Percentiles rank a stretch among this genome's conserved stretches.
phyloP scores from a whole-genome alignment of 1,140 invertebrate species.

The Bombus vancouverensis region DNA sequence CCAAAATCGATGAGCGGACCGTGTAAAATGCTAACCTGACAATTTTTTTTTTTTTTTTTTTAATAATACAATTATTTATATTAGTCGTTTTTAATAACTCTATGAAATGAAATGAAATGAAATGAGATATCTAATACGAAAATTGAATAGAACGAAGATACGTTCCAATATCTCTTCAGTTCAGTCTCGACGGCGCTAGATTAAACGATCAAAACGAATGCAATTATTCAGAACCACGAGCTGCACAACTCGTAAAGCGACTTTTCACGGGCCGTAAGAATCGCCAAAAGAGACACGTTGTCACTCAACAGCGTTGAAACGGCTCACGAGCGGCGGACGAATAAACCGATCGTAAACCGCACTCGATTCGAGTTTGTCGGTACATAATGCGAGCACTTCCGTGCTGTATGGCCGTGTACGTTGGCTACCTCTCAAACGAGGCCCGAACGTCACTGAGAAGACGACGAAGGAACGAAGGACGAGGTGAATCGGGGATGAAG shows the following conservation, averaged over 20 bases:
- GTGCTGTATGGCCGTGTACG: slow-evolving; percentile 36
- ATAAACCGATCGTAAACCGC: slow-evolving; percentile 73
- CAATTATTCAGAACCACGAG: background rate
- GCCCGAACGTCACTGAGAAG: background rate
- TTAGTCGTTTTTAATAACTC: too few species aligned
- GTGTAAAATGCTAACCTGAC: background rate
- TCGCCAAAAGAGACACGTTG: slow-evolving; percentile 49
- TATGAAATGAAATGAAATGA: too few species aligned
- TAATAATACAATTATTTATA: background rate
- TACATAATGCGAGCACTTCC: slow-evolving; percentile 63
- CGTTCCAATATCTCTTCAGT: background rate
- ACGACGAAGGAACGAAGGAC: background rate
- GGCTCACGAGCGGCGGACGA: slow-evolving; percentile 51
- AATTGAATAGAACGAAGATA: too few species aligned
- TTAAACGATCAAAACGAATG: background rate
- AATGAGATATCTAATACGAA: too few species aligned
- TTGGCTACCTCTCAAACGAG: slow-evolving; percentile 38
- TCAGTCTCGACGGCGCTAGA: background rate
- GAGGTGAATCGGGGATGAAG: background rate
- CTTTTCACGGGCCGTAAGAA: slow-evolving; percentile 30
- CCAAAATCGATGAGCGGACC: slow-evolving; percentile 20
- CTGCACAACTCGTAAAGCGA: background rate
- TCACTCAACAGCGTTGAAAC: background rate
- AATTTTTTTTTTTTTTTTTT: background rate
- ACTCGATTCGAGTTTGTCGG: slow-evolving; percentile 72